Evolutionary conservation across 1,140 invertebrate genomes (phyloP), one percentile per base, ranked within the genome.

Genomic region (Patella vulgata): DNA sequence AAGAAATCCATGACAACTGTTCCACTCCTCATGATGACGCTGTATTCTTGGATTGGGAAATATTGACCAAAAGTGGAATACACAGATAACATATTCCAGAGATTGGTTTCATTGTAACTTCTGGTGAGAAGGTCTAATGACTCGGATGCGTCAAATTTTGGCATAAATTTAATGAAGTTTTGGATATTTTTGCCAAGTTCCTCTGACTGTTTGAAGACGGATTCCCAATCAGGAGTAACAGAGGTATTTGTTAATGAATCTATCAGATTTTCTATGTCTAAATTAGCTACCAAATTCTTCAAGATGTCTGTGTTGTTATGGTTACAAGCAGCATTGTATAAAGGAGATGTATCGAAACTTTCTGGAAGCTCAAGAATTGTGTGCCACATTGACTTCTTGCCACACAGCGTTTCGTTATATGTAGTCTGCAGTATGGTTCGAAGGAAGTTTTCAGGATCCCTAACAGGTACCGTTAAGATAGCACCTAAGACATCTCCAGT

Each of bases 401-500:
- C 55, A 59, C 14, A 56, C 2, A 21, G 42, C 21, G 9, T 47
- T 31, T 21, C 56, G 40, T 14, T 42, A 31, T 3, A 57, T 3
- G 55, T 42, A 8, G 51, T 48, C 17, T 39, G 19, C 1, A 62
- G 31, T 14, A 72, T n/a, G 1, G 63, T 28, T 23, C 66, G 54
- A 30, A 66, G 12, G 30, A 74, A 48, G 30, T 44, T 39, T 2
- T 60, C 25, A 9, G 51, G 51, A 33, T 68, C 61, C 39, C 68
- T 65, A 6, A 74, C 56, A 2, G 71, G 71, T 8, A 66, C 53
- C 17, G 25, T 17, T 19, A 66, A 12, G 12, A 74, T 19, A 42
- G 59, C 27, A 5, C 63, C 52, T 47, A 71, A 36, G 19, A 54
- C 28, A 28, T 59, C 55, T 3, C 42, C 28, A 25, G 57, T 50